Conservation (phyloP, 1,140 invertebrate genomes). For the Pseudomyrmex dendroicus region DNA sequence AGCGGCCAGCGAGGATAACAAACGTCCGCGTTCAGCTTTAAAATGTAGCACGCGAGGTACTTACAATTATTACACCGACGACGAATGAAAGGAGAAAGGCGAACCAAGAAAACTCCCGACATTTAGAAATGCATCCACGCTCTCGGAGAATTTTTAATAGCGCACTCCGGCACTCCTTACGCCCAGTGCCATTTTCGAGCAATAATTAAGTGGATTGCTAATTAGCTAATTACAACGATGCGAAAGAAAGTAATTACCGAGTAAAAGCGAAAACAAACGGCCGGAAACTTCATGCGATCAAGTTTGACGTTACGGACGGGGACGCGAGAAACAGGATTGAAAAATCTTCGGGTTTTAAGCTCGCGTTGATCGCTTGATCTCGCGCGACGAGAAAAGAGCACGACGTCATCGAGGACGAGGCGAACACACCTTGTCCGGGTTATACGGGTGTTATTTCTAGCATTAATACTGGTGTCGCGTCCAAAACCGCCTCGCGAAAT, state of each 20-base stretch:
- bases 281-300: not conserved
- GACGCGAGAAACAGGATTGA: not conserved
- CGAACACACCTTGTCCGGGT: not conserved
- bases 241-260: constrained; percentile 5
- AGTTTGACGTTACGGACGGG: not conserved
- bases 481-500: not conserved
- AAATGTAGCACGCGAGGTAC: constrained; percentile 13
- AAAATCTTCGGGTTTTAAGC: not conserved
- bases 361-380: not conserved
- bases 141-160: constrained; percentile 21
- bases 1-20: constrained; percentile 7
- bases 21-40: constrained; percentile 39
- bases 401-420: too few relatives aligned
- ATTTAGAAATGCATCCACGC: not conserved
- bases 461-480: constrained; percentile 22
- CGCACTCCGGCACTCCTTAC: too few relatives aligned
- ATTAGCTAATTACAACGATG: constrained; percentile 15
- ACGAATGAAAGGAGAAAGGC: not conserved
- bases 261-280: not conserved
- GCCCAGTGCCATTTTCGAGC: not conserved
- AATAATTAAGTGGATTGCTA: constrained; percentile 22
- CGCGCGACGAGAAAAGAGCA: not conserved
- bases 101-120: not conserved
- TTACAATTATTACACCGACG: constrained; percentile 35
- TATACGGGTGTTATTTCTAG: not conserved